Evolutionary conservation across 1,140 invertebrate species (phyloP).

Genomic region (Drosophila pandora): DNA sequence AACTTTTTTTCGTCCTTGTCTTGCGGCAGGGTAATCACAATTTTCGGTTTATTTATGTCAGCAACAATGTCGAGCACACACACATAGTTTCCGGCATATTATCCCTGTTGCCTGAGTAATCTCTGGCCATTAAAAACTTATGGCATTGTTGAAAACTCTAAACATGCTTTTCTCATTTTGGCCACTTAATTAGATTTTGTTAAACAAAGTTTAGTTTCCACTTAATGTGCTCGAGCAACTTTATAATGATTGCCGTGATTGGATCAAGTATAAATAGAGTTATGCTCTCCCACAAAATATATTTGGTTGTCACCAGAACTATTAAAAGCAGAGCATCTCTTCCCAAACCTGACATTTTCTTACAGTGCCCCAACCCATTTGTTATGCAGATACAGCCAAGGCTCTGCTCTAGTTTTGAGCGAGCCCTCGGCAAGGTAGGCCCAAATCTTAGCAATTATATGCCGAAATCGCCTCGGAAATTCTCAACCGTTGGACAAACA

Average conservation of each 20-base stretch:
- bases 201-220: constrained; percentile 16
- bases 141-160: constrained; percentile 59
- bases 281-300: neutral
- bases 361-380: constrained; percentile 1
- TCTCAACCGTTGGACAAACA: constrained; percentile 76
- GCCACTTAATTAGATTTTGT: constrained; percentile 43
- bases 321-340: too few species aligned
- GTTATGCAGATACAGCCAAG: constrained; percentile 17
- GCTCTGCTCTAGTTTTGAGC: constrained; percentile 22
- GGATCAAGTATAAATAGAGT: constrained; percentile 2
- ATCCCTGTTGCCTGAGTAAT: constrained; percentile 37
- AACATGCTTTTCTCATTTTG: constrained; percentile 25
- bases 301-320: neutral
- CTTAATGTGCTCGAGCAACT: constrained; percentile 14
- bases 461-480: constrained; percentile 48
- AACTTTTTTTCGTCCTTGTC: constrained; percentile 20
- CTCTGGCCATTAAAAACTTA: constrained; percentile 68
- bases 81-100: neutral
- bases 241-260: constrained; percentile 20
- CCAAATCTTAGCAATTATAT: constrained; percentile 57
- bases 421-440: constrained; percentile 25
- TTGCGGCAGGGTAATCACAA: constrained; percentile 53
- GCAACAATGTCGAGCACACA: constrained; percentile 37
- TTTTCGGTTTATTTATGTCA: constrained; percentile 57
- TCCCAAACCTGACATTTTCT: neutral